These are phyloP conservation scores for Folsomia manolachei DNA, from an alignment of 2,888 invertebrate species.

Conservation along the genomic window DNA sequence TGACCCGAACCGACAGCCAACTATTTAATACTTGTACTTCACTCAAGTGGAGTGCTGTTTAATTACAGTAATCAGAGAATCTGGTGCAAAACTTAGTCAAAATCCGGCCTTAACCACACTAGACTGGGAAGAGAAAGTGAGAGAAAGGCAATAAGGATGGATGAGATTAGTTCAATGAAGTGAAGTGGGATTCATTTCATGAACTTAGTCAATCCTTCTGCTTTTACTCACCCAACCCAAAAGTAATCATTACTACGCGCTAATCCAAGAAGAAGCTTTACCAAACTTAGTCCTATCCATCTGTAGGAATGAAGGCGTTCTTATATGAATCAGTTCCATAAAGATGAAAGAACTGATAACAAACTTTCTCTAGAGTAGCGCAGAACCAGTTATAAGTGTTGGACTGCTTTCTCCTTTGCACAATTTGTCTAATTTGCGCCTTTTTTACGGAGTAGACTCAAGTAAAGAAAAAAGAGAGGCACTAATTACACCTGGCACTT, in stretches of 20 bases:
- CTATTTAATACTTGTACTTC: not conserved
- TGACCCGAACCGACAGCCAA: not conserved
- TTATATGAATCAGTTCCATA: not conserved
- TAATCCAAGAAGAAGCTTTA: not conserved
- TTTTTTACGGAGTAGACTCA: not conserved
- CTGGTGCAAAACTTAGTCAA: not conserved
- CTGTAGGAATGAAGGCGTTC: no score
- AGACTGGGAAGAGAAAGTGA: not conserved
- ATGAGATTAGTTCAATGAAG: constrained; percentile 5
- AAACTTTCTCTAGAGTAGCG: not conserved
- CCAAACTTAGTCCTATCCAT: not conserved
- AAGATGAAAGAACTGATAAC: not conserved
- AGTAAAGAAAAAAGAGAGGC: not conserved
- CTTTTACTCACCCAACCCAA: no score
- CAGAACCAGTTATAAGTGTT: not conserved
- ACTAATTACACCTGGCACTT: not conserved
- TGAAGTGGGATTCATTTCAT: not conserved
- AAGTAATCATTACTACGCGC: not conserved
- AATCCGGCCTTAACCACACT: not conserved
- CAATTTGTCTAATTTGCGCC: not conserved
- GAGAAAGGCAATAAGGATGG: no score
- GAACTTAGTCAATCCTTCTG: not conserved
- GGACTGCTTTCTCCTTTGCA: not conserved
- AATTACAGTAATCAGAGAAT: not conserved
- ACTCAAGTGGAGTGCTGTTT: not conserved